Evolutionary conservation across 2,113 vertebrate species (phyloP).

Genomic region (Tachuris rubrigastra): DNA sequence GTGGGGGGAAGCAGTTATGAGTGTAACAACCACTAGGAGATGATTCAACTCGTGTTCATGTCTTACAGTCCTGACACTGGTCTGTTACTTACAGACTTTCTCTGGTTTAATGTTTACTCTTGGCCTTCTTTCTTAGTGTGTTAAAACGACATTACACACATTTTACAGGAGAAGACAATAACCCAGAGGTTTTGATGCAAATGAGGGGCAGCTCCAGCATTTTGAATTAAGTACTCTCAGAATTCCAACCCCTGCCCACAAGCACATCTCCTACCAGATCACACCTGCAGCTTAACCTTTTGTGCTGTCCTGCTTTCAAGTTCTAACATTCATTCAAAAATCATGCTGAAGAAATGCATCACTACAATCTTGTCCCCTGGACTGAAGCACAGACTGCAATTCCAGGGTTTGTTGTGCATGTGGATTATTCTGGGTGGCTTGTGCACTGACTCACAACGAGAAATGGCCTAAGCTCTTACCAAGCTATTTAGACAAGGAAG

Average conservation of each 20-base stretch:
- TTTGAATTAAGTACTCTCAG: background rate
- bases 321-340: background rate
- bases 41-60: background rate
- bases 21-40: background rate
- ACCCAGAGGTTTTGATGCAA: background rate
- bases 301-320: background rate
- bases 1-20: background rate
- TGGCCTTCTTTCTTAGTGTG: background rate
- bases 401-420: background rate
- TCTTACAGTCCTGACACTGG: background rate
- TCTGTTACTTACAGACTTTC: background rate
- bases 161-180: background rate
- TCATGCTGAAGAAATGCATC: background rate
- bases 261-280: background rate
- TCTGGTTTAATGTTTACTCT: background rate
- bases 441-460: background rate
- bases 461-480: background rate
- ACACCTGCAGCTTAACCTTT: background rate
- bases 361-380: background rate
- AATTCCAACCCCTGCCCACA: background rate
- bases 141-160: background rate
- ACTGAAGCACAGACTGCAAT: background rate
- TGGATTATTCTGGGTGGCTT: background rate
- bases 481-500: conserved; percentile 1
- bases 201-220: background rate